Percentiles rank a stretch among this genome's conserved stretches.
These are phyloP conservation scores for Liparis tanakae DNA, from an alignment of 2,797 vertebrate species.

Conservation along the genomic window DNA sequence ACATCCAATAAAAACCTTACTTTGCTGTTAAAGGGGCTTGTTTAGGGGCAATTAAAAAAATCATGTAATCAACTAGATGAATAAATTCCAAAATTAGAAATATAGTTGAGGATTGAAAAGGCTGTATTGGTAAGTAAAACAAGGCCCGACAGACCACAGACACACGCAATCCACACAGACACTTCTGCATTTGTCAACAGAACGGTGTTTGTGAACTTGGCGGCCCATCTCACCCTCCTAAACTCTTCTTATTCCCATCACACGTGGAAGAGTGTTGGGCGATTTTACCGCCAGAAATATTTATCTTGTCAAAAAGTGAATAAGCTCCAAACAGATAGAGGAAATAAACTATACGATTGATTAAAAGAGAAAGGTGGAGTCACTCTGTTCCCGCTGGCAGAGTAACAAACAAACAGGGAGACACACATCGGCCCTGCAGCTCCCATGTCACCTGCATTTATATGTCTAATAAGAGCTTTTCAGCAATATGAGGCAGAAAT, in stretches of 20 bases:
- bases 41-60: too few relatives aligned
- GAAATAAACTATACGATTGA: constrained; percentile 3
- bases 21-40: too few relatives aligned
- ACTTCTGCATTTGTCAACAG: not conserved
- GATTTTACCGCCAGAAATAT: too few relatives aligned
- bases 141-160: too few relatives aligned
- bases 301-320: too few relatives aligned
- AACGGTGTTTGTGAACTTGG: not conserved
- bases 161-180: not conserved
- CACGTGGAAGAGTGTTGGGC: not conserved
- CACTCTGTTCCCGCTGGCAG: not conserved
- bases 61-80: too few relatives aligned
- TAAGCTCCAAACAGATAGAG: constrained; percentile 9
- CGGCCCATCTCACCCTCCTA: not conserved
- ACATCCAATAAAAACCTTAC: too few relatives aligned
- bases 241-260: not conserved
- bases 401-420: not conserved
- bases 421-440: not conserved
- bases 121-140: too few relatives aligned
- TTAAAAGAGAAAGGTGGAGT: too few relatives aligned
- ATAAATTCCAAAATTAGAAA: too few relatives aligned
- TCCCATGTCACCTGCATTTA: not conserved
- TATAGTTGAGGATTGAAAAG: too few relatives aligned
- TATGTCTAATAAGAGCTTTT: not conserved
- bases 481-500: constrained; percentile 10